Evolutionary conservation across 2,888 invertebrate genomes (phyloP).

Genomic region (Siphonodentalium dalli): DNA sequence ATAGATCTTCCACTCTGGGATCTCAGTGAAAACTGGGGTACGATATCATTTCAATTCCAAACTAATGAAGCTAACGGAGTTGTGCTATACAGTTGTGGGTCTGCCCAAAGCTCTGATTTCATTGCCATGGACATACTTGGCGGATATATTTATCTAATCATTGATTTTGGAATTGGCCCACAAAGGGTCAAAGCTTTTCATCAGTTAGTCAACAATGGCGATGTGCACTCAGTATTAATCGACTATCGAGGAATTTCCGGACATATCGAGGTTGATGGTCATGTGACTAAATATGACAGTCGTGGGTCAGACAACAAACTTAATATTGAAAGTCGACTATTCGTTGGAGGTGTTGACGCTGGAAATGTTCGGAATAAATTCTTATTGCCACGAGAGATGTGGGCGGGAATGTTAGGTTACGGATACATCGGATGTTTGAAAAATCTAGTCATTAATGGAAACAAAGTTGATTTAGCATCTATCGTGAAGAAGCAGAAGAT

Average conservation of each 20-base stretch:
- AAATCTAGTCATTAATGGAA: conserved; percentile 86
- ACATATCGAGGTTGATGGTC: conserved; percentile 83
- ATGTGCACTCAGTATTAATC: conserved; percentile 90
- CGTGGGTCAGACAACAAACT: conserved; percentile 85
- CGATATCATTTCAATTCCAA: conserved; percentile 91
- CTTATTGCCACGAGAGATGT: conserved; percentile 83
- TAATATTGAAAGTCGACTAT: conserved; percentile 87
- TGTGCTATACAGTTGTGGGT: conserved; percentile 87
- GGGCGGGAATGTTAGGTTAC: conserved; percentile 87
- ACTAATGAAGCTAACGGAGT: conserved; percentile 95
- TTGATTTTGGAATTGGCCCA: conserved; percentile 91
- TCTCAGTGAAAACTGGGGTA: conserved; percentile 79
- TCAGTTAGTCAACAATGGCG: conserved; percentile 83
- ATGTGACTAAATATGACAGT: conserved; percentile 62
- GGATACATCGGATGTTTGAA: conserved; percentile 95
- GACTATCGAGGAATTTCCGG: conserved; percentile 84
- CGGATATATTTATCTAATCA: conserved; percentile 89
- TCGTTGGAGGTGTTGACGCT: conserved; percentile 79
- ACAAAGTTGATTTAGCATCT: conserved; percentile 86
- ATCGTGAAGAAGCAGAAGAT: conserved; percentile 90
- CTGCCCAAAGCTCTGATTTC: conserved; percentile 72
- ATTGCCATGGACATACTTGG: conserved; percentile 93
- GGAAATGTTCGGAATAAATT: conserved; percentile 71
- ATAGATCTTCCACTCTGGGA: conserved; percentile 84
- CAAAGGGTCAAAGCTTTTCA: conserved; percentile 75